Base-by-base conservation (phyloP, 2,888 invertebrate genomes). In the Dysmachus trigonus region DNA sequence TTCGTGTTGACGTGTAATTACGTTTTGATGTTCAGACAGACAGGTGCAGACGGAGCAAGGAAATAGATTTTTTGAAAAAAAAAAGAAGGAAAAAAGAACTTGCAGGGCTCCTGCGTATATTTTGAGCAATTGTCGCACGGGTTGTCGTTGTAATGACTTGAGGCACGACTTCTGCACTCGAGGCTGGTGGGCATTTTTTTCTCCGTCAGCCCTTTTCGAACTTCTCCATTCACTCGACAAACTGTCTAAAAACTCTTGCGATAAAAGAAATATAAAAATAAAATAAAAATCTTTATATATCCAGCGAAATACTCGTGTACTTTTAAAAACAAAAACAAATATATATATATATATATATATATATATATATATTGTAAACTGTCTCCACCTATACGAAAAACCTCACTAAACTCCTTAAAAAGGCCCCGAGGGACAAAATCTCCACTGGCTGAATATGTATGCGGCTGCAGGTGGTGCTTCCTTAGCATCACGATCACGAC, bases 381-480 rank as follows among this genome's bases (percentile, higher is more conserved):
- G 51, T 41, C n/a, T 62, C 62, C 62, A 27, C 62, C 62, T 18
- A n/a, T n/a, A 62, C 62, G 18, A 62, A 47, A n/a, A 47, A 27
- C 22, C 62, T 62, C 62, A 62, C 22, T 62, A 22, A 62, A 81
- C 81, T 30, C 81, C 13, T 51, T 35, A 27, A 27, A 33, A 41
- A 81, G 8, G 53, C 7, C 18, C 30, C 31, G 8, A 35, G 7
- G 22, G 35, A 73, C 30, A n/a, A 10, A 33, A 73, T 35, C 35
- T 31, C 18, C 35, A 22, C 51, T 31, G 47, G 53, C 53, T 85
- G 77, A 88, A 87, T 72, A 97, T 97, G 97, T 97, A 97, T 94
- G 97, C 97, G 91, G 97, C 97, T 91, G 97, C 97, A 91, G 97
- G 97, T 92, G 97, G 96, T 92, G 96, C 96, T 91, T 96, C 96